Evolutionary conservation across 1,140 invertebrate species (phyloP).

Genomic region (Drosophila simulans): DNA sequence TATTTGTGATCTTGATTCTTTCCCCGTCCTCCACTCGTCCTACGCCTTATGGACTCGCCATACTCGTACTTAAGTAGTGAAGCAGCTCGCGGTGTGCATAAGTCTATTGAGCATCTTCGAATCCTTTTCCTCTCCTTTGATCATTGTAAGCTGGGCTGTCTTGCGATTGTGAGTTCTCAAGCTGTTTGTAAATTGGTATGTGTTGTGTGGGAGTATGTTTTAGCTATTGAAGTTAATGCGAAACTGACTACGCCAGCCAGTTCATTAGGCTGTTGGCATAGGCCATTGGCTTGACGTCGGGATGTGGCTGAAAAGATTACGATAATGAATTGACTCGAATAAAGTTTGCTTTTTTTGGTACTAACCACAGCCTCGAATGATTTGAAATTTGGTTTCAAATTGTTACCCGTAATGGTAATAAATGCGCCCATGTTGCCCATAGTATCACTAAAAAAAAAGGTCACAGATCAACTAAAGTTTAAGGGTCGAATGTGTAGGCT

Average conservation of each 20-base stretch:
- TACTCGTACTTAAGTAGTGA: constrained; percentile 54
- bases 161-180: constrained; percentile 63
- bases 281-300: constrained; percentile 98
- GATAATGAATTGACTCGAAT: not conserved
- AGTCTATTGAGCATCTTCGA: constrained; percentile 59
- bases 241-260: constrained; percentile 75
- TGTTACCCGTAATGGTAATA: constrained; percentile 96
- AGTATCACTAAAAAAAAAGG: constrained; percentile 92
- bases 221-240: constrained; percentile 67
- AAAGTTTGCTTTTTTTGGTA: not conserved
- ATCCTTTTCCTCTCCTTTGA: constrained; percentile 32
- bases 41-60: constrained; percentile 31
- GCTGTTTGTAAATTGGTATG: constrained; percentile 52
- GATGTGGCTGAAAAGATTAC: constrained; percentile 92
- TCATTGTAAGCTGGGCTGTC: constrained; percentile 37
- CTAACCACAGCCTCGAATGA: constrained; percentile 94
- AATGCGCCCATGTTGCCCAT: constrained; percentile 99
- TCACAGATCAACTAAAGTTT: not conserved
- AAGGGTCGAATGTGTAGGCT: constrained; percentile 33
- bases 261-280: constrained; percentile 92
- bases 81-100: constrained; percentile 49
- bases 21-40: not conserved
- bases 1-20: constrained; percentile 24
- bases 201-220: constrained; percentile 49
- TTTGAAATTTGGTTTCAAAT: constrained; percentile 95